Percentiles rank a stretch among this genome's conserved stretches.
These are phyloP conservation scores for Cuniculus paca DNA, from an alignment of 2,797 vertebrate species.

Conservation along the genomic window DNA sequence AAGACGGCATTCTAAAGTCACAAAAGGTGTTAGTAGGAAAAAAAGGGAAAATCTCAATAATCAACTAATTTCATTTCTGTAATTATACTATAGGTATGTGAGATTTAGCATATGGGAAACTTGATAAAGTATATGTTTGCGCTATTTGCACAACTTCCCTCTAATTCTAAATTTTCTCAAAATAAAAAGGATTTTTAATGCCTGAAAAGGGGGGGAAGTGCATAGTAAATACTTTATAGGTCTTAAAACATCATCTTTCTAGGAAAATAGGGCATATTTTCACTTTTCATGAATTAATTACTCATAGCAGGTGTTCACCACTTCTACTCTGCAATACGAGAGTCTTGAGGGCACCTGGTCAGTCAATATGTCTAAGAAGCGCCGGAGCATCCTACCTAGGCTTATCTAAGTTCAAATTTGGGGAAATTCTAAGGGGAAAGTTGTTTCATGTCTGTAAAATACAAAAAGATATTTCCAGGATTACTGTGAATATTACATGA, in stretches of 20 bases:
- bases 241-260: not conserved
- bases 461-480: not conserved
- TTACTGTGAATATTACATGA: not conserved
- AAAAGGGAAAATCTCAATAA: not conserved
- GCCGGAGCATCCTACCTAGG: not conserved
- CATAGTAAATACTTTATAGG: not conserved
- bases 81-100: not conserved
- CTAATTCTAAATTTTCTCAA: constrained; percentile 30
- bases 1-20: not conserved
- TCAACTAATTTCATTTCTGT: not conserved
- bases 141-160: not conserved
- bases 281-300: not conserved
- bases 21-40: not conserved
- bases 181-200: not conserved
- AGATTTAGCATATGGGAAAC: not conserved
- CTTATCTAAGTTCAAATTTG: not conserved
- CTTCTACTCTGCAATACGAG: not conserved
- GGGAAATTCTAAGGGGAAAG: not conserved
- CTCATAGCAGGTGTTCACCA: not conserved
- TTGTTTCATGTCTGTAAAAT: constrained; percentile 23
- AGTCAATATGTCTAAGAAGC: not conserved
- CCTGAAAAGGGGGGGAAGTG: not conserved
- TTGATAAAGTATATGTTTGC: not conserved
- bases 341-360: too few relatives aligned
- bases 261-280: not conserved